A percentile compares a stretch with the other conserved stretches of the same genome.
phyloP scores from a whole-genome alignment of 2,888 invertebrate species.

The Punctoribates punctum region DNA sequence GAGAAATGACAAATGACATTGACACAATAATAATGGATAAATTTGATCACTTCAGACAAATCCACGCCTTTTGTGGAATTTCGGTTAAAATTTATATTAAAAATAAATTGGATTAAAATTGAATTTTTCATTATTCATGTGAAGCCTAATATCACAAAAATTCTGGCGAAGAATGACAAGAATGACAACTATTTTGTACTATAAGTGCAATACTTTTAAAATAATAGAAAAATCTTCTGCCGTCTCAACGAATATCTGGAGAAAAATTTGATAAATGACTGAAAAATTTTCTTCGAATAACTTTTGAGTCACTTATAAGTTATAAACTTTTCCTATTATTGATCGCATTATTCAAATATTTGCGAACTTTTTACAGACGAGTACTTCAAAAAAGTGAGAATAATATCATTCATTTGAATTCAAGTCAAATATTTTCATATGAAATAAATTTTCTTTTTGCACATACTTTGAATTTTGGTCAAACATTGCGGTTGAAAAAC shows the following conservation, averaged over 20 bases:
- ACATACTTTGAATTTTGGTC: too few relatives aligned
- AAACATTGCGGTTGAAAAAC: too few relatives aligned
- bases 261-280: not conserved
- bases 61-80: not conserved
- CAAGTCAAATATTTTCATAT: too few relatives aligned
- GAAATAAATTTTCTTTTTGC: too few relatives aligned
- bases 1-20: not conserved
- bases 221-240: not conserved
- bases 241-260: not conserved
- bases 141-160: too few relatives aligned
- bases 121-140: not conserved
- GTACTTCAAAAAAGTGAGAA: too few relatives aligned
- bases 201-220: slow-evolving; percentile 1
- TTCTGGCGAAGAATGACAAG: slow-evolving; percentile 4
- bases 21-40: not conserved
- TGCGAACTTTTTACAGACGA: too few relatives aligned
- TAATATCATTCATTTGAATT: too few relatives aligned
- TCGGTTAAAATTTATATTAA: not conserved
- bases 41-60: not conserved
- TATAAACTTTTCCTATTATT: too few relatives aligned
- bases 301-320: too few relatives aligned
- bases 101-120: not conserved
- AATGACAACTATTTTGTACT: not conserved
- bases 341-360: too few relatives aligned
- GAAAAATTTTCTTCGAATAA: not conserved